Conservation (phyloP, 2,113 vertebrate genomes). For the Illadopsis cleaveri region DNA sequence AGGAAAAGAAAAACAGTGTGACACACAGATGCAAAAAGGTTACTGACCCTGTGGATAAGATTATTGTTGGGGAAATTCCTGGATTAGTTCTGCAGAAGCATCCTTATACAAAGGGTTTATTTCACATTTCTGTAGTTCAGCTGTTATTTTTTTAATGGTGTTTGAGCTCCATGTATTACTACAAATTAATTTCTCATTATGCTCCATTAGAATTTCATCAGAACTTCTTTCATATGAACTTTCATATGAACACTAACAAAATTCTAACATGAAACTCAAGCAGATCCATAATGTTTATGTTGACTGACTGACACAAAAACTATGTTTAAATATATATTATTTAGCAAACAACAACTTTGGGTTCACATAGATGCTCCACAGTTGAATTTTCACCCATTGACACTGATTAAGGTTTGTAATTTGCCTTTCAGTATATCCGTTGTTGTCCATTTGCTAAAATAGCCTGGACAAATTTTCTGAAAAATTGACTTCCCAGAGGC, state of each 20-base stretch:
- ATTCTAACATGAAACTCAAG: neutral
- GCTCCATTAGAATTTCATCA: neutral
- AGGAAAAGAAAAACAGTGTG: neutral
- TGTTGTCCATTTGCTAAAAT: neutral
- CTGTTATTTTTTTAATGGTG: neutral
- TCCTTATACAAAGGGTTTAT: neutral
- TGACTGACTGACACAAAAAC: neutral
- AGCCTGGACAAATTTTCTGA: neutral
- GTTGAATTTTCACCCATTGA: neutral
- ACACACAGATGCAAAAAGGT: neutral
- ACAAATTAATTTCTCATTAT: neutral
- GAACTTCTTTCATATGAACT: neutral
- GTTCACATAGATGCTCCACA: neutral
- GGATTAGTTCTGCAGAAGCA: neutral
- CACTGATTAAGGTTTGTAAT: neutral
- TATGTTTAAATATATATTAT: neutral
- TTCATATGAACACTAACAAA: neutral
- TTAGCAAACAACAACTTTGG: neutral
- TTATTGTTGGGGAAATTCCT: neutral
- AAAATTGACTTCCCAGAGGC: neutral
- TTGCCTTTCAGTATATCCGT: neutral
- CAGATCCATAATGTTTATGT: neutral
- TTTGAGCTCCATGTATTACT: neutral
- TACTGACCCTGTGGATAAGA: neutral
- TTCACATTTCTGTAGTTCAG: neutral